Evolutionary conservation across 2,888 invertebrate species (phyloP).

Genomic region (Brachypalpus laphriformis): DNA sequence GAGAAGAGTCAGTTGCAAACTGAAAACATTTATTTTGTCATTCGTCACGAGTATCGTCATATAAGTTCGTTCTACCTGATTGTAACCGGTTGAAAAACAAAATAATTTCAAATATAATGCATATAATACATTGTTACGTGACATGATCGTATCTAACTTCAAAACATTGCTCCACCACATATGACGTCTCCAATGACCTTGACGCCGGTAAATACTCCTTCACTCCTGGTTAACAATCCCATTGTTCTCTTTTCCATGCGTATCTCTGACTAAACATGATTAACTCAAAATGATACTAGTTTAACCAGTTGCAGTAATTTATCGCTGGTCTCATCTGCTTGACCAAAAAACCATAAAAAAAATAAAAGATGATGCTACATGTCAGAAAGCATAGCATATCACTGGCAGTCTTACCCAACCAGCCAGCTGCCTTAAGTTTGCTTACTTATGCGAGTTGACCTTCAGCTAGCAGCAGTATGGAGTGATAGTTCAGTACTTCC

Average conservation of each 20-base stretch:
- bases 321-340: not conserved
- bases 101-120: not conserved
- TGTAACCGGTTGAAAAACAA: not conserved
- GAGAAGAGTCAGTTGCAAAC: no score
- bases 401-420: not conserved
- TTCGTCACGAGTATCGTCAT: not conserved
- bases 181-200: not conserved
- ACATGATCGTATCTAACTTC: no score
- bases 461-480: not conserved
- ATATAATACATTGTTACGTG: not conserved
- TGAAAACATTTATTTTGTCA: not conserved
- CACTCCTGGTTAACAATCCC: not conserved
- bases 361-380: not conserved
- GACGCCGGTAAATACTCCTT: not conserved
- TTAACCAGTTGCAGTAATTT: constrained; percentile 3
- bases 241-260: no score
- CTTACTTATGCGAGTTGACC: not conserved
- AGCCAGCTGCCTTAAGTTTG: not conserved
- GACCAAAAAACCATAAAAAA: not conserved
- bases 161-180: no score
- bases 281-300: not conserved
- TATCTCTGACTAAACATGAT: no score
- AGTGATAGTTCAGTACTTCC: not conserved
- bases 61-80: not conserved
- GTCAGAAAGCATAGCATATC: not conserved